Evolutionary conservation across 2,797 vertebrate genomes (phyloP).

Genomic region (Orientallactaga sibirica): DNA sequence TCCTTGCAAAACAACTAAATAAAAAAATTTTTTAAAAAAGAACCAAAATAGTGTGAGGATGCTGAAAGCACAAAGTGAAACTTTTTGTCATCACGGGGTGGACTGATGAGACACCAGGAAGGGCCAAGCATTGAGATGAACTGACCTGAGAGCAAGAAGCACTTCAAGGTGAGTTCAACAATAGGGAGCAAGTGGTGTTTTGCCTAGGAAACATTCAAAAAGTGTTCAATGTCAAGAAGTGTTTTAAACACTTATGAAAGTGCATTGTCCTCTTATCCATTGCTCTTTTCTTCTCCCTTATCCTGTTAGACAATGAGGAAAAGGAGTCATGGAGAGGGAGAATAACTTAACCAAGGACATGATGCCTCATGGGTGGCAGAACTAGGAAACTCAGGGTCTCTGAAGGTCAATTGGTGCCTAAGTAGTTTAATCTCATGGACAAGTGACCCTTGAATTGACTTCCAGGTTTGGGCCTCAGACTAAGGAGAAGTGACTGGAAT

Average conservation of each 20-base stretch:
- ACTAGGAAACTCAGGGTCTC: not conserved
- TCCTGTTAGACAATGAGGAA: not conserved
- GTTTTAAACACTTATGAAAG: constrained; percentile 51
- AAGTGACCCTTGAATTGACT: not conserved
- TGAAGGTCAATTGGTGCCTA: not conserved
- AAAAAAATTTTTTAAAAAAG: constrained; percentile 14
- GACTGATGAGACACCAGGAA: not conserved
- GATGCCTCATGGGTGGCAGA: not conserved
- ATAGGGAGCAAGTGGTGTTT: not conserved
- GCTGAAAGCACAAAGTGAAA: constrained; percentile 25
- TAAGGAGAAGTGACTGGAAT: not conserved
- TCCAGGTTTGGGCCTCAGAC: not conserved
- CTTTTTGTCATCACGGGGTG: not conserved
- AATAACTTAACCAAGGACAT: not conserved
- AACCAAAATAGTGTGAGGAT: not conserved
- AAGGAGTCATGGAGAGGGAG: not conserved
- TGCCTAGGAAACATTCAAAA: constrained; percentile 36
- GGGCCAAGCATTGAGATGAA: not conserved
- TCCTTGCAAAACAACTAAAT: too few relatives aligned
- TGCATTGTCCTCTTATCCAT: not conserved
- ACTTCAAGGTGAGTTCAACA: constrained; percentile 10
- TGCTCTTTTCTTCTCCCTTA: not conserved
- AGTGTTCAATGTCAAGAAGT: not conserved
- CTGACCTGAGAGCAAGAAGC: not conserved
- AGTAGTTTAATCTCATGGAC: constrained; percentile 23